Evolutionary conservation across 2,888 invertebrate genomes (phyloP).

Genomic region (Athalia circularis): DNA sequence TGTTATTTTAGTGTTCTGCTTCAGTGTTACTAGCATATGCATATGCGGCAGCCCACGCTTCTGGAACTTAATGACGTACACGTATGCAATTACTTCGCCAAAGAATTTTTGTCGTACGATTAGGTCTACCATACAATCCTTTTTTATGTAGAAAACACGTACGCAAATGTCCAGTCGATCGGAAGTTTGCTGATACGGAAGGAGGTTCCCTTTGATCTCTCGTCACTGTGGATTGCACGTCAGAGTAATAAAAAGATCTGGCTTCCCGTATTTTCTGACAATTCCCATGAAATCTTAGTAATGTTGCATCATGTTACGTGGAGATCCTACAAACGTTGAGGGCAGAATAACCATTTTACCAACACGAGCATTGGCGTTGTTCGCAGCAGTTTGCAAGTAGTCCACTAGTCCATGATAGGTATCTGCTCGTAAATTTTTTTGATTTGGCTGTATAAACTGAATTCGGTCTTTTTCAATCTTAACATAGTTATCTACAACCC

Average conservation of each 20-base stretch:
- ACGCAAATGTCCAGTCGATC: slow-evolving; percentile 18
- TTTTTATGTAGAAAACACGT: background rate
- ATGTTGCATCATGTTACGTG: background rate
- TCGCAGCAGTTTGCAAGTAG: slow-evolving; percentile 43
- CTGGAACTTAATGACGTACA: slow-evolving; percentile 10
- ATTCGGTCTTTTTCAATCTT: slow-evolving; percentile 50
- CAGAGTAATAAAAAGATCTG: too few species aligned
- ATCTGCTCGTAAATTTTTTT: slow-evolving; percentile 50
- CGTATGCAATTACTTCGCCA: background rate
- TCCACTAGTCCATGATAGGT: slow-evolving; percentile 48
- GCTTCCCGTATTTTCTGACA: too few species aligned
- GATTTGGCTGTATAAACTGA: slow-evolving; percentile 46
- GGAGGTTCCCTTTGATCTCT: background rate
- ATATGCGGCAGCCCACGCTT: slow-evolving; percentile 23
- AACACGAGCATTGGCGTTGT: slow-evolving; percentile 40
- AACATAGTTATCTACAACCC: slow-evolving; percentile 49
- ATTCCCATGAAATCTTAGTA: slow-evolving; percentile 13
- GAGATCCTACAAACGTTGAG: slow-evolving; percentile 23
- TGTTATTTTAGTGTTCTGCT: slow-evolving; percentile 18
- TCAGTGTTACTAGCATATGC: slow-evolving; percentile 15
- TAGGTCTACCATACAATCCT: background rate
- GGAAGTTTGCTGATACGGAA: slow-evolving; percentile 12
- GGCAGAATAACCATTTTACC: slow-evolving; percentile 50
- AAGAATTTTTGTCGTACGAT: slow-evolving; percentile 1
- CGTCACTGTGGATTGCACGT: too few species aligned